Evolutionary conservation across 2,888 invertebrate species (phyloP).

Genomic region (Perizoma affinitatum): DNA sequence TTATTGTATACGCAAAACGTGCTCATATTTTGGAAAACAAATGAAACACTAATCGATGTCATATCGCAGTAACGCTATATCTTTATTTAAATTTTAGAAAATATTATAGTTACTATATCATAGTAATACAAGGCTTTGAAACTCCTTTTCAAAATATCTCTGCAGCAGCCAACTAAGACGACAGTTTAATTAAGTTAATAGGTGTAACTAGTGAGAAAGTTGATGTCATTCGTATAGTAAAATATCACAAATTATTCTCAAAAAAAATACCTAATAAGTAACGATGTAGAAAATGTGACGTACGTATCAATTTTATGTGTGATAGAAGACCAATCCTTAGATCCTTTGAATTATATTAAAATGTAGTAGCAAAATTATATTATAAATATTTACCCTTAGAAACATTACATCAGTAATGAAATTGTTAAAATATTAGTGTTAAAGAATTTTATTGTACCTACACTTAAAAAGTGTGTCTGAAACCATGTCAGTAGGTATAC

Average conservation of each 20-base stretch:
- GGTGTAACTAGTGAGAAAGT: too few species aligned
- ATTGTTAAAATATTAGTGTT: background rate
- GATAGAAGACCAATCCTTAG: conserved; percentile 76
- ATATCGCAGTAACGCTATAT: conserved; percentile 5
- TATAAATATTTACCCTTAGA: conserved; percentile 9
- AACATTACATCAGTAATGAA: background rate
- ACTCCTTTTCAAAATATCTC: too few species aligned
- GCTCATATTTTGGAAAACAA: conserved; percentile 5
- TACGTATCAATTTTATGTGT: conserved; percentile 71
- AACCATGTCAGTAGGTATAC: too few species aligned
- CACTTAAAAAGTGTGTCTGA: conserved; percentile 18
- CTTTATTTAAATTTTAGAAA: background rate
- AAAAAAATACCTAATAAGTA: background rate
- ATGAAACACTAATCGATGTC: conserved; percentile 1
- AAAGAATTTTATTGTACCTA: background rate
- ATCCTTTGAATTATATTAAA: conserved; percentile 37
- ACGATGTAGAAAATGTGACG: conserved; percentile 18
- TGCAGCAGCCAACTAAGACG: too few species aligned
- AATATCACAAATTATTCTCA: too few species aligned
- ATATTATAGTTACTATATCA: background rate
- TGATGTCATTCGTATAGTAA: too few species aligned
- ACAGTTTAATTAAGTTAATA: too few species aligned
- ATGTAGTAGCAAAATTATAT: conserved; percentile 7
- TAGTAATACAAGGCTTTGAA: background rate
- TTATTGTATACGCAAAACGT: conserved; percentile 55